Percentiles rank a stretch among this genome's conserved stretches.
phyloP scores from a whole-genome alignment of 1,140 invertebrate species.

The Magallana angulata region DNA sequence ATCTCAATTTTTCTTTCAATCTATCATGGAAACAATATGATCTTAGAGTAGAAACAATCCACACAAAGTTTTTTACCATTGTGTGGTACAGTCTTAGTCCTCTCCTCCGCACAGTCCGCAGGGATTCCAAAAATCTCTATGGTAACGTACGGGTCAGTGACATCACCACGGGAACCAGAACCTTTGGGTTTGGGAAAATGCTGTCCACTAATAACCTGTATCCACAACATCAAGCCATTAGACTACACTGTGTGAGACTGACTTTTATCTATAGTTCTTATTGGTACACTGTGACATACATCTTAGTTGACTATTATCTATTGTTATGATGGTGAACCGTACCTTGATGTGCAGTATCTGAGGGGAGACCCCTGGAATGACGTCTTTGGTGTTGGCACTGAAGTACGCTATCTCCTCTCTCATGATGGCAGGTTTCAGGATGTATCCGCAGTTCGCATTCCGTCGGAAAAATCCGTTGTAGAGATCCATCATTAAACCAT shows the following conservation, averaged over 20 bases:
- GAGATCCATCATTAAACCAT: constrained; percentile 82
- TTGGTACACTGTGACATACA: no score
- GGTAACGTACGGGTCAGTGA: constrained; percentile 84
- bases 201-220: constrained; percentile 84
- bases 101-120: constrained; percentile 84
- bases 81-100: constrained; percentile 84
- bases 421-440: constrained; percentile 83
- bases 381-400: constrained; percentile 80
- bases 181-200: constrained; percentile 84
- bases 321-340: background rate
- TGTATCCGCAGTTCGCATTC: constrained; percentile 86
- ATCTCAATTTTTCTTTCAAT: no score
- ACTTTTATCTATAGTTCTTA: background rate
- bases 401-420: constrained; percentile 79
- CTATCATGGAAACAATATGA: no score
- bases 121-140: constrained; percentile 85
- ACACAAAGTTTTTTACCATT: constrained; percentile 79
- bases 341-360: constrained; percentile 83
- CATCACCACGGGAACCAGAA: constrained; percentile 83
- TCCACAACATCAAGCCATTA: background rate
- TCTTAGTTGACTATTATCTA: no score
- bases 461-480: constrained; percentile 83
- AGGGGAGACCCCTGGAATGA: constrained; percentile 82
- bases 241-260: background rate
- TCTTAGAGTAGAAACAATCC: no score